Evolutionary conservation across 2,797 vertebrate genomes (phyloP), one percentile per base, ranked within the genome.

Genomic region (Triplophysa bombifrons): DNA sequence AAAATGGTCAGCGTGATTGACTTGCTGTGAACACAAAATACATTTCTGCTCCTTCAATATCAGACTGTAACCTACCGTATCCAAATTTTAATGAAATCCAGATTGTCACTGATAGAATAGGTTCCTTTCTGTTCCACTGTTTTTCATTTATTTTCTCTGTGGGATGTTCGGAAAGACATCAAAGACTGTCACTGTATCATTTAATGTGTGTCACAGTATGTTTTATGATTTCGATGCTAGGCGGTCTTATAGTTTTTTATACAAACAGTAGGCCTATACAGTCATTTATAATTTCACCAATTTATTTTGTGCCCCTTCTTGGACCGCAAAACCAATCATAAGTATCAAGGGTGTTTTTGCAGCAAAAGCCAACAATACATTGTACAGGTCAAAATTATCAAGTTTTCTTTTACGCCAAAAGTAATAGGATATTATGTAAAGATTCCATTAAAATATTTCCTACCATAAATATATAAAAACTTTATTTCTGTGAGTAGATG

Each of bases 41-140:
- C 53, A 27, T 48, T 48, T 48, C 19, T 30, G 22, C 38, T 48
- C 2, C 55, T 66, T 76, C 22, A 58, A 60, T 48, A 72, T 82
- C 41, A 74, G 22, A 12, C 65, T 60, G 53, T 69, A 69, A 78
- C 67, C 20, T 27, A 12, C 77, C 77, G 65, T 65, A 72, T 79
- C 77, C 50, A 65, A 30, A 46, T 79, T 63, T 64, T 30, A 65
- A 79, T 72, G 50, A 72, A 72, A 56, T 79, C 60, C 25, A 56
- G 34, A 79, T 72, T 56, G 68, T 79, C 56, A 41, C 60, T 79
- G 77, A 72, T 79, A 79, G 22, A 72, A 72, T 65, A n/a, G 50
- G 22, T 14, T 71, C 16, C 50, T 44, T 78, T 71, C n/a, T 70
- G 41, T 64, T 71, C 20, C 68, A 77, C 55, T 38, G 34, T 77